A percentile compares a stretch with the other conserved stretches of the same genome.
Evolutionary conservation across 2,797 vertebrate species (phyloP).

Genomic region (Holocentrus rufus): DNA sequence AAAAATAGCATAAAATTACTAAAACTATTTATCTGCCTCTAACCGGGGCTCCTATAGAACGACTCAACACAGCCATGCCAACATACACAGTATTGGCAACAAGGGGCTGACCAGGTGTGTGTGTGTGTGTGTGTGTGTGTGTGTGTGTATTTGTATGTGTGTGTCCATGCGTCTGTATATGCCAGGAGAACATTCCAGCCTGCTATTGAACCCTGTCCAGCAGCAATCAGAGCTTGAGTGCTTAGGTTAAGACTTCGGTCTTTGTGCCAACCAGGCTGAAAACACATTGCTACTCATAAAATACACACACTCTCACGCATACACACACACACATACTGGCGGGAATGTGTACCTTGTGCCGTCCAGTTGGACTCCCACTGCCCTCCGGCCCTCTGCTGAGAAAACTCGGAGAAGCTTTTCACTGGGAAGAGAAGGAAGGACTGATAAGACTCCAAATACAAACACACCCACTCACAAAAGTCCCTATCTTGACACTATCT

Average conservation of each 20-base stretch:
- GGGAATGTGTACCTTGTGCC: constrained; percentile 74
- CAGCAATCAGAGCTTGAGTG: constrained; percentile 39
- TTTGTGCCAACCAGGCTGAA: constrained; percentile 11
- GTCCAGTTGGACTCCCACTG: constrained; percentile 68
- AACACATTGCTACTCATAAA: not conserved
- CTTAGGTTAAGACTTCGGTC: constrained; percentile 43
- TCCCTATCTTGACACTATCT: constrained; percentile 5
- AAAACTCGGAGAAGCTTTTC: constrained; percentile 73
- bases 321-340: constrained; percentile 22
- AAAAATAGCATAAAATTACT: constrained; percentile 21
- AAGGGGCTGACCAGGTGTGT: constrained; percentile 41
- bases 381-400: constrained; percentile 62
- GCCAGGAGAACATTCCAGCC: constrained; percentile 62
- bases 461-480: constrained; percentile 11
- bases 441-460: constrained; percentile 51
- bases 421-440: constrained; percentile 70
- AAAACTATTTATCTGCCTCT: not conserved
- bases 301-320: constrained; percentile 20
- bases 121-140: constrained; percentile 25
- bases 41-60: not conserved
- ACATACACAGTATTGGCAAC: constrained; percentile 38
- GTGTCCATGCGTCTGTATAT: constrained; percentile 19
- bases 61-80: constrained; percentile 28
- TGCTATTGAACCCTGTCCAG: constrained; percentile 51
- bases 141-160: constrained; percentile 37